Conservation (phyloP, 2,888 invertebrate species). For the Villa cingulata region DNA sequence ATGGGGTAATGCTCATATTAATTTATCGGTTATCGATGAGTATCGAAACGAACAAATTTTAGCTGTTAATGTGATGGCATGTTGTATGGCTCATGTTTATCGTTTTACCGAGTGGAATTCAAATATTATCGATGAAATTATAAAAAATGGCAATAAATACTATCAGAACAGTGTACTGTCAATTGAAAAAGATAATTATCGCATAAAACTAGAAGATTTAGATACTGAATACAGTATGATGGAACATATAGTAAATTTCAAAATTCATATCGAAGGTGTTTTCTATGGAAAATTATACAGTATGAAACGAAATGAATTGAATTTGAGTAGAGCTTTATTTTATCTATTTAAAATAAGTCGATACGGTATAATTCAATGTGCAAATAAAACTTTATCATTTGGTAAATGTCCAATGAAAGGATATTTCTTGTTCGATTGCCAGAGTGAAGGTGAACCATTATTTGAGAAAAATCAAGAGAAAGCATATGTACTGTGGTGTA, state of each 20-base stretch:
- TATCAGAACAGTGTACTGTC: constrained; percentile 39
- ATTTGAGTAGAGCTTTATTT: constrained; percentile 46
- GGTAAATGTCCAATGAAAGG: constrained; percentile 39
- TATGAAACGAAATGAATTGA: constrained; percentile 42
- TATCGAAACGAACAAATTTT: constrained; percentile 53
- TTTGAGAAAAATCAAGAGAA: constrained; percentile 45
- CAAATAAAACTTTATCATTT: constrained; percentile 41
- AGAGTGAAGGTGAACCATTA: constrained; percentile 45
- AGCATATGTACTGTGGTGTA: constrained; percentile 47
- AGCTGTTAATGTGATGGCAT: constrained; percentile 44
- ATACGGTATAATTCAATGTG: constrained; percentile 43
- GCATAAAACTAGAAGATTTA: constrained; percentile 44
- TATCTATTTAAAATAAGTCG: constrained; percentile 44
- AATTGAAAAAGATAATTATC: constrained; percentile 41
- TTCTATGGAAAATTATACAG: constrained; percentile 50
- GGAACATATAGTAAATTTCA: constrained; percentile 45
- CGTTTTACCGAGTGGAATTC: constrained; percentile 49
- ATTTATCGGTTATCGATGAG: constrained; percentile 48
- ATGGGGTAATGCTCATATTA: constrained; percentile 39
- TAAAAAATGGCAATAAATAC: constrained; percentile 45
- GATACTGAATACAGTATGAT: constrained; percentile 40
- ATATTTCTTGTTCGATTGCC: constrained; percentile 56
- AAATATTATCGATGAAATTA: constrained; percentile 47
- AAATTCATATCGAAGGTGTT: constrained; percentile 42
- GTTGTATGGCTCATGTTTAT: constrained; percentile 46